Conservation (phyloP, 2,113 vertebrate genomes). For the Bothrops jararaca region DNA sequence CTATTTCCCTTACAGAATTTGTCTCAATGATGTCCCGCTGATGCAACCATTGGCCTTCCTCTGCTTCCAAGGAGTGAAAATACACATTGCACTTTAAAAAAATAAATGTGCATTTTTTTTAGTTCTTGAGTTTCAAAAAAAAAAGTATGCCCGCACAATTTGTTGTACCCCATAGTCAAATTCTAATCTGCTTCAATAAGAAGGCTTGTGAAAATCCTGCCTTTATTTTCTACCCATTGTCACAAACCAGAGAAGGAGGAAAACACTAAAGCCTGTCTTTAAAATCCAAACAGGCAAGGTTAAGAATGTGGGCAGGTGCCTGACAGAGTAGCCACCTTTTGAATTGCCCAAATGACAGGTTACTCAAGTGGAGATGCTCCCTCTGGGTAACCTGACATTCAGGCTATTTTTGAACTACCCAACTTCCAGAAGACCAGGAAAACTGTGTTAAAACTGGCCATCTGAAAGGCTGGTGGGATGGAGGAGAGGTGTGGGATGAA, state of each 20-base stretch:
- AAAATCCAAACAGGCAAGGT: background rate
- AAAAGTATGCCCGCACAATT: background rate
- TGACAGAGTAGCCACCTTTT: background rate
- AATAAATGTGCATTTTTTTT: background rate
- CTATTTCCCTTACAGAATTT: slow-evolving; percentile 36
- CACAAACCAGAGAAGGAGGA: background rate
- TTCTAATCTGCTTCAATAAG: background rate
- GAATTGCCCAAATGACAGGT: background rate
- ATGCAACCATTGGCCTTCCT: background rate
- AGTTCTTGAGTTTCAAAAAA: background rate
- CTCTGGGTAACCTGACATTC: background rate
- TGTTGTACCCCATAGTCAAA: background rate
- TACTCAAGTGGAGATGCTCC: background rate
- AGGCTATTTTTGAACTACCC: background rate
- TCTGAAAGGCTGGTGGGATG: background rate
- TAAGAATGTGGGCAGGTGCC: background rate
- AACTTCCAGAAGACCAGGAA: background rate
- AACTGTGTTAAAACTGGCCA: background rate
- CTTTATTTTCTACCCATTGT: background rate
- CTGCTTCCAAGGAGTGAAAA: background rate
- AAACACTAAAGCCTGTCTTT: background rate
- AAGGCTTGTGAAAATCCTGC: background rate
- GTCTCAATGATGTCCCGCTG: slow-evolving; percentile 55
- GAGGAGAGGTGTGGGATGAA: background rate
- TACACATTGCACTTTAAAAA: background rate